Percentiles rank a stretch among this genome's conserved stretches.
phyloP scores from a whole-genome alignment of 2,797 vertebrate genomes.

The Crypturellus tataupa region DNA sequence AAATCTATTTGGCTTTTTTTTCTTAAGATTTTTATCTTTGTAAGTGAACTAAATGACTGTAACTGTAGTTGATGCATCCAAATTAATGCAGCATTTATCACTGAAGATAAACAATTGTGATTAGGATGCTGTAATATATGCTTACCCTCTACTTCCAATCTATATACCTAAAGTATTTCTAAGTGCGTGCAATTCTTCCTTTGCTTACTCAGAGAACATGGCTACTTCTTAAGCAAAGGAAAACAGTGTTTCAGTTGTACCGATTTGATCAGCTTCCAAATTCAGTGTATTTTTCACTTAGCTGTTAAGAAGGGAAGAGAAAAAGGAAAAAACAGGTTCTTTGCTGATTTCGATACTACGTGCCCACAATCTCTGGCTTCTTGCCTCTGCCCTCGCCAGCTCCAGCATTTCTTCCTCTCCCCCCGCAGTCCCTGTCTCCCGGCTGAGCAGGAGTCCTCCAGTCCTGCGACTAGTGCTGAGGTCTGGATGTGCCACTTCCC shows the following conservation, averaged over 20 bases:
- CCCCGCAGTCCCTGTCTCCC: fast-evolving
- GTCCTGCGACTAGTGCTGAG: not conserved
- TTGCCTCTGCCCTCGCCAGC: not conserved
- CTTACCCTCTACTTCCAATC: not conserved
- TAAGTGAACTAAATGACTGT: not conserved
- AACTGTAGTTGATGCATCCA: not conserved
- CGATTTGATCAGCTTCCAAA: not conserved
- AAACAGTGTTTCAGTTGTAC: not conserved
- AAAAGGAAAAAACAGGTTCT: not conserved
- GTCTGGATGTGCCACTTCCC: not conserved
- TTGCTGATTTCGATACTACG: not conserved
- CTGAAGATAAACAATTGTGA: not conserved
- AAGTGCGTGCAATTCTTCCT: not conserved
- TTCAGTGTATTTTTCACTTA: not conserved
- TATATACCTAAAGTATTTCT: not conserved
- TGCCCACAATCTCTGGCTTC: not conserved
- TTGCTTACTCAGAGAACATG: not conserved
- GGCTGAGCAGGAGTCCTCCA: not conserved
- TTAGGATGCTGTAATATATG: not conserved
- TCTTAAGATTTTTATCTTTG: not conserved
- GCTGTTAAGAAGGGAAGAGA: not conserved
- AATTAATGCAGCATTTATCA: not conserved
- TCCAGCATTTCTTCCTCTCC: not conserved
- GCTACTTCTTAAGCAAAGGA: not conserved
- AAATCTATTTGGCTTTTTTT: not conserved